A percentile compares a stretch with the other conserved stretches of the same genome.
Conservation (phyloP, 2,888 invertebrate genomes). For the Allolobophora icterica region DNA sequence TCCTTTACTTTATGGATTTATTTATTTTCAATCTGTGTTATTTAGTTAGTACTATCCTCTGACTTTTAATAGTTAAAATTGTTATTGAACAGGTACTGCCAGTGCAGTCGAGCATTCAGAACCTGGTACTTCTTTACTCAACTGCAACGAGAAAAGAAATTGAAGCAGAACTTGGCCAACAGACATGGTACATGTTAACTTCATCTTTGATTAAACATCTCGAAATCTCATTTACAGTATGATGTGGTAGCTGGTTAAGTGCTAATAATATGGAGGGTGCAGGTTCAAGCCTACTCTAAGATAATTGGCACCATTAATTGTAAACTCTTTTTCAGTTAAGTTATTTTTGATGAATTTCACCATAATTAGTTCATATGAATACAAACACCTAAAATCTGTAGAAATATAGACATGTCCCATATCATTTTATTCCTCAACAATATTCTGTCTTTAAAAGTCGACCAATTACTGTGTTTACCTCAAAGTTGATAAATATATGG, state of each 20-base stretch:
- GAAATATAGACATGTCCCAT: no score
- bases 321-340: no score
- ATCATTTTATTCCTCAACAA: no score
- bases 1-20: no score
- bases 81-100: neutral
- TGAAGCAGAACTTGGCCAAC: neutral
- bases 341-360: no score
- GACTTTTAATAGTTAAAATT: neutral
- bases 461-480: no score
- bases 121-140: neutral
- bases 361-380: no score
- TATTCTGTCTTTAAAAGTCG: no score
- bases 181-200: neutral
- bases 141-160: neutral
- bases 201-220: neutral
- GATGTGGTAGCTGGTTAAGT: neutral
- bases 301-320: no score
- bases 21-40: neutral
- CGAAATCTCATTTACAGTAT: neutral
- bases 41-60: neutral
- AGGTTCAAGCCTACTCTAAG: no score
- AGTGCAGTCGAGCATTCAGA: neutral
- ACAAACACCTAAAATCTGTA: no score
- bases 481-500: no score
- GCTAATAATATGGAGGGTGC: neutral